A percentile compares a stretch with the other conserved stretches of the same genome.
Conservation (phyloP, 2,888 invertebrate species). For the Stenolophus ochropezus region DNA sequence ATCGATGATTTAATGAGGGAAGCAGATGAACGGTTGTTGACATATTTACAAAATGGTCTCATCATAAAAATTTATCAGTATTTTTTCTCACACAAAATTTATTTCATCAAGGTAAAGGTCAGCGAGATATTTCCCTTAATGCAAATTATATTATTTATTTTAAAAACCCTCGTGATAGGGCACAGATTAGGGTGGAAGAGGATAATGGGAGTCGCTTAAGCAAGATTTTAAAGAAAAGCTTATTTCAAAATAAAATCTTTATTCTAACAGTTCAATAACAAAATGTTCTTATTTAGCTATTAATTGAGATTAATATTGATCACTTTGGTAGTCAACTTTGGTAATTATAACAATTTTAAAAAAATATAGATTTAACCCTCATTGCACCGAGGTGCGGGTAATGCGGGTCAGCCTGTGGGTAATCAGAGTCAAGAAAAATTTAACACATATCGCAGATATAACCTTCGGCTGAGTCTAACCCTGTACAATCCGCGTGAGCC, state of each 20-base stretch:
- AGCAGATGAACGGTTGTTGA: no score
- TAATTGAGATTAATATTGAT: background rate
- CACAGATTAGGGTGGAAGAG: no score
- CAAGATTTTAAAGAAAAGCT: no score
- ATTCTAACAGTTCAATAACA: background rate
- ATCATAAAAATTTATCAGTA: no score
- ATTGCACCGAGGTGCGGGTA: background rate
- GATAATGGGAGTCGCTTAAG: no score
- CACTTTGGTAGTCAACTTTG: background rate
- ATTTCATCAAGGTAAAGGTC: no score
- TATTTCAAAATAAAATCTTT: background rate
- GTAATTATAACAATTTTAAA: background rate
- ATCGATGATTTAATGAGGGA: no score
- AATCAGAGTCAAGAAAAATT: conserved; percentile 39
- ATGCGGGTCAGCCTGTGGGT: conserved; percentile 24
- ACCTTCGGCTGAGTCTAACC: conserved; percentile 52
- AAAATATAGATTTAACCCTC: background rate
- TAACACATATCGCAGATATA: conserved; percentile 57
- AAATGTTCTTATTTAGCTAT: background rate
- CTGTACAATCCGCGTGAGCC: conserved; percentile 60
- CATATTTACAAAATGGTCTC: no score
- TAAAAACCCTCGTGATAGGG: no score
- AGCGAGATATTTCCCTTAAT: no score
- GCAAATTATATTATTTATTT: no score
- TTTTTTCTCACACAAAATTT: no score